Base-by-base conservation (phyloP, 2,888 invertebrate species). In the Dromius quadrimaculatus region DNA sequence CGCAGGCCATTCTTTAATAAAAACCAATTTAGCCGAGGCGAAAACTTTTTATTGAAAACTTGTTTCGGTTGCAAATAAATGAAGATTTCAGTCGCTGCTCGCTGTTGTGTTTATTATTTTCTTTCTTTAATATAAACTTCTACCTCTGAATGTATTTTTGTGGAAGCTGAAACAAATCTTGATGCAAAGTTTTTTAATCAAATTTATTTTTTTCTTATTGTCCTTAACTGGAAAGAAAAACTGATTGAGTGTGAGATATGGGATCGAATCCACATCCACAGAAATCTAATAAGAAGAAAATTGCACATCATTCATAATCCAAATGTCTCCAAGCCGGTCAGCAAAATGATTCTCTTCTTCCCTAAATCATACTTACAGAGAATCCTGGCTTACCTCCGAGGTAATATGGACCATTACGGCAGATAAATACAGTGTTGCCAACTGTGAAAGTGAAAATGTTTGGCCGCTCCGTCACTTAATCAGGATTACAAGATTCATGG, bases 21-120 rank as follows among this genome's bases (percentile, higher is more conserved):
- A 68, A 68, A 68, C 59, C 68, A 68, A 68, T 68, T 68, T 68
- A 68, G 43, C 32, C 28, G 43, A 59, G 59, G 68, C 36, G 68
- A 32, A 68, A 68, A 68, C 59, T 68, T 68, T 68, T 68, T 68
- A 68, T 68, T 68, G 59, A 68, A 68, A 68, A 68, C 59, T 68
- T 68, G 68, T 68, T 68, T 68, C 43, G 19, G 68, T 45, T 59
- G 66, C 66, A 66, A 66, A 66, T 66, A 66, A 66, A 66, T 57
- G 54, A 66, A 66, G 66, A 54, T 50, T 54, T 54, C 47, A 47
- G 43, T 65, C 66, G 41, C 66, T 11, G 54, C 17, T 20, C 15
- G 13, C 20, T 34, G 36, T 59, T 36, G 36, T 59, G 59, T 59
- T 59, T 59, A 59, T 59, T 59, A 59, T 59, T 59, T n/a, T 59